These are phyloP conservation scores for Sarcophaga bullata DNA, from an alignment of 1,140 invertebrate genomes.

Conservation along the genomic window DNA sequence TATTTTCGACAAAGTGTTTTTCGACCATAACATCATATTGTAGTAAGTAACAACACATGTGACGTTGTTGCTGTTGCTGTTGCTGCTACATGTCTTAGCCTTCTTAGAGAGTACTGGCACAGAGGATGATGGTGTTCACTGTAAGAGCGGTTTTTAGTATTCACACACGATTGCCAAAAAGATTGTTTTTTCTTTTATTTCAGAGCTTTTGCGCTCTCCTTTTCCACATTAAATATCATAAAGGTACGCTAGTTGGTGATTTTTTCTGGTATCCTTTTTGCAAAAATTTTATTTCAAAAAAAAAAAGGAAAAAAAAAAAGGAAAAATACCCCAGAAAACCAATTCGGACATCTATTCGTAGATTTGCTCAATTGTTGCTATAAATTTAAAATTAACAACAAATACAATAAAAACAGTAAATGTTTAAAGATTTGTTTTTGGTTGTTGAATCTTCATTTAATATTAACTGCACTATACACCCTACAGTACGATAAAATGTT, in stretches of 20 bases:
- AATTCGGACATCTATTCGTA: slow-evolving; percentile 32
- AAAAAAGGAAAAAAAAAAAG: background rate
- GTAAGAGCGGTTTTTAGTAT: slow-evolving; percentile 31
- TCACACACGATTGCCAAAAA: slow-evolving; percentile 47
- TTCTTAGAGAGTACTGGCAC: background rate
- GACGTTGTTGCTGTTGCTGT: slow-evolving; percentile 28
- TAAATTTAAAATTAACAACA: slow-evolving; percentile 61
- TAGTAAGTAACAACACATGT: slow-evolving; percentile 9
- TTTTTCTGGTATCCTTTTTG: slow-evolving; percentile 28
- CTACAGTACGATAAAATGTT: too few relatives aligned
- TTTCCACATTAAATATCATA: background rate
- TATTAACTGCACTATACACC: too few relatives aligned
- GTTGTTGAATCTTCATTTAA: too few relatives aligned
- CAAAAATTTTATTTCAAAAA: too few relatives aligned
- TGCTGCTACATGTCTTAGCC: background rate
- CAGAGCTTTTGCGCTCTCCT: slow-evolving; percentile 37
- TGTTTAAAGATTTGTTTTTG: background rate
- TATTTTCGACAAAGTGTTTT: slow-evolving; percentile 48
- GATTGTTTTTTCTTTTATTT: slow-evolving; percentile 55
- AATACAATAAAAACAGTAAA: slow-evolving; percentile 40
- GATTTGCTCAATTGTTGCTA: slow-evolving; percentile 49
- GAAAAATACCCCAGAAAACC: background rate
- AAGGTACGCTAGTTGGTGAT: background rate
- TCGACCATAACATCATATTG: slow-evolving; percentile 27
- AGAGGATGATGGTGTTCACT: slow-evolving; percentile 34